phyloP scores from a whole-genome alignment of 2,113 vertebrate genomes.

The Antigone vipio region DNA sequence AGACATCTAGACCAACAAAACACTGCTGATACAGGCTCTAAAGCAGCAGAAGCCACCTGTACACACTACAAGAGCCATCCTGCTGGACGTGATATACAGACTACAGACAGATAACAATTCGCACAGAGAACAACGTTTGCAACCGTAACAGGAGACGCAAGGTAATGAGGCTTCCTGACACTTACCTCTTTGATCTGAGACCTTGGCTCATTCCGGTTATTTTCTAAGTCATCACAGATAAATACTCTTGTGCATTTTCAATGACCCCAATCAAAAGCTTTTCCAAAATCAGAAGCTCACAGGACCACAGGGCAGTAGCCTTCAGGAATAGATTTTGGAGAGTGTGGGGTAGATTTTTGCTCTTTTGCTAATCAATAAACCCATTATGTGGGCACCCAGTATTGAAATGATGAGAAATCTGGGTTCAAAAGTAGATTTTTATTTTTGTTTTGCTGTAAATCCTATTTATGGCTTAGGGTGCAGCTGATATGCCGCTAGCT shows the following conservation, averaged over 20 bases:
- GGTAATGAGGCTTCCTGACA: conserved; percentile 36
- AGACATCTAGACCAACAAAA: not conserved
- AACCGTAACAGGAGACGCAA: not conserved
- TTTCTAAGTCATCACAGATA: conserved; percentile 53
- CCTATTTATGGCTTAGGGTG: conserved; percentile 65
- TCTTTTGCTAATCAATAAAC: conserved; percentile 53
- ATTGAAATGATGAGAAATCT: not conserved
- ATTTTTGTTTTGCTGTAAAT: conserved; percentile 59
- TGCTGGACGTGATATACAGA: accelerated
- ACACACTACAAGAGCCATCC: not conserved
- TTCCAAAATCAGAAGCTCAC: conserved; percentile 42
- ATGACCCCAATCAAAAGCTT: conserved; percentile 44
- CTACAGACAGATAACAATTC: not conserved
- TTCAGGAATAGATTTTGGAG: not conserved
- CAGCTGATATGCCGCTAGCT: conserved; percentile 67
- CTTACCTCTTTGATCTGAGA: conserved; percentile 43
- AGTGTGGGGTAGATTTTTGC: not conserved
- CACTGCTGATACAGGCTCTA: not conserved
- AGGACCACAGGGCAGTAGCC: conserved; percentile 12
- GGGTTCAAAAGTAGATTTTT: conserved; percentile 37
- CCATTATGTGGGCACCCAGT: conserved; percentile 22
- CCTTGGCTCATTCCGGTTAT: not conserved
- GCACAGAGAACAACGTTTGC: not conserved
- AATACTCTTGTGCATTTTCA: conserved; percentile 40
- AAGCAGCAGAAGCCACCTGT: not conserved